A percentile compares a stretch with the other conserved stretches of the same genome.
These are phyloP conservation scores for Rhinolophus sinicus DNA, from an alignment of 2,113 vertebrate genomes.

Conservation along the genomic window DNA sequence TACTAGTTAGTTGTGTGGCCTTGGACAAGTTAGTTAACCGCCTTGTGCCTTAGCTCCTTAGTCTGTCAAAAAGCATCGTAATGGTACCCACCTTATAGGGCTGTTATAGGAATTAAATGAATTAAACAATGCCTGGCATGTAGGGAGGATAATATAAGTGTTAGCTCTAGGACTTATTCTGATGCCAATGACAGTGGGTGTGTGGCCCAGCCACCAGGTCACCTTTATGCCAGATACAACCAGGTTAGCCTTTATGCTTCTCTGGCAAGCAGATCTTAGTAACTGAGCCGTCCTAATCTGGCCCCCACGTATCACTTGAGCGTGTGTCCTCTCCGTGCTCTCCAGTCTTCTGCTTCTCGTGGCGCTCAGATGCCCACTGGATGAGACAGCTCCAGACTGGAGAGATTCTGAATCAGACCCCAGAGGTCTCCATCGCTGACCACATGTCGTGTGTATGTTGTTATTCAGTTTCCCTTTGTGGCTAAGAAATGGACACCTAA, in stretches of 20 bases:
- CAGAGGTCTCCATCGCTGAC: constrained; percentile 66
- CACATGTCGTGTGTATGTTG: constrained; percentile 32
- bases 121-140: background rate
- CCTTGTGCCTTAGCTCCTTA: background rate
- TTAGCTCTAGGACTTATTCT: background rate
- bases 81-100: background rate
- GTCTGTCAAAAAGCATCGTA: background rate
- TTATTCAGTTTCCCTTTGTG: constrained; percentile 71
- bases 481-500: constrained; percentile 67
- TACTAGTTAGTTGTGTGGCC: background rate
- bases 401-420: constrained; percentile 60
- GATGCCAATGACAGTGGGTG: background rate
- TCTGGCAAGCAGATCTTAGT: background rate
- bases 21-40: background rate
- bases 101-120: background rate
- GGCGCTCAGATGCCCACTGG: background rate
- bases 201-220: background rate
- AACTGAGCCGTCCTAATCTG: background rate
- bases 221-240: background rate
- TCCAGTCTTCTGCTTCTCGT: background rate
- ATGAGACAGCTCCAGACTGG: background rate
- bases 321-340: background rate
- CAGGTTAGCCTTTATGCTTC: background rate
- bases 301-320: background rate
- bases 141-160: background rate